Conservation (phyloP, 2,797 vertebrate genomes). For the Urophycis tenuis region DNA sequence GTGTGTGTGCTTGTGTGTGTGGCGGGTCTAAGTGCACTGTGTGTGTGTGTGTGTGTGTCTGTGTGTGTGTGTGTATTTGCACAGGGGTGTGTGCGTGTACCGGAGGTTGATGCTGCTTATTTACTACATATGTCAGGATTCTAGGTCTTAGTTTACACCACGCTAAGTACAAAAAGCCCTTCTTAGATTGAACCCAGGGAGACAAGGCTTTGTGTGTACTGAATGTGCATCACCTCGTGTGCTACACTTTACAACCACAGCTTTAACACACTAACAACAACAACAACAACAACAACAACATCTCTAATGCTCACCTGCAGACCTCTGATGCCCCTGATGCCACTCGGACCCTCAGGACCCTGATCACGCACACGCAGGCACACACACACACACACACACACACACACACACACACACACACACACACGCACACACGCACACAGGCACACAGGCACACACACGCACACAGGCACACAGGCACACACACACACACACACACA, state of each 20-base stretch:
- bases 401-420: background rate
- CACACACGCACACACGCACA: constrained; percentile 6
- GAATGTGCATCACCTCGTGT: background rate
- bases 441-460: constrained; percentile 11
- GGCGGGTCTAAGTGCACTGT: too few relatives aligned
- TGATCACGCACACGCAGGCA: constrained; percentile 43
- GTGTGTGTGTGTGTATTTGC: background rate
- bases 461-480: constrained; percentile 20
- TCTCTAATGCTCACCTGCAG: constrained; percentile 70
- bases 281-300: background rate
- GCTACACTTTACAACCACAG: background rate
- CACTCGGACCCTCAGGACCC: constrained; percentile 81
- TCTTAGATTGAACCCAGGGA: background rate
- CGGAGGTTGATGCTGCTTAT: background rate
- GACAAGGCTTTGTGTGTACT: background rate
- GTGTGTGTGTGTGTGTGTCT: background rate
- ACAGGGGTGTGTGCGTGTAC: background rate
- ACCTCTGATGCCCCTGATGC: constrained; percentile 76
- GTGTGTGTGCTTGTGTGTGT: too few relatives aligned
- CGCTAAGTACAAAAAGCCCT: background rate
- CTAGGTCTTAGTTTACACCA: background rate
- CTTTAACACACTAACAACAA: background rate
- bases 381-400: background rate
- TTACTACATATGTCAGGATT: background rate
- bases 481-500: constrained; percentile 9